A percentile compares a stretch with the other conserved stretches of the same genome.
These are phyloP conservation scores for Psococerastis gibbosa DNA, from an alignment of 2,888 invertebrate genomes.

Conservation along the genomic window DNA sequence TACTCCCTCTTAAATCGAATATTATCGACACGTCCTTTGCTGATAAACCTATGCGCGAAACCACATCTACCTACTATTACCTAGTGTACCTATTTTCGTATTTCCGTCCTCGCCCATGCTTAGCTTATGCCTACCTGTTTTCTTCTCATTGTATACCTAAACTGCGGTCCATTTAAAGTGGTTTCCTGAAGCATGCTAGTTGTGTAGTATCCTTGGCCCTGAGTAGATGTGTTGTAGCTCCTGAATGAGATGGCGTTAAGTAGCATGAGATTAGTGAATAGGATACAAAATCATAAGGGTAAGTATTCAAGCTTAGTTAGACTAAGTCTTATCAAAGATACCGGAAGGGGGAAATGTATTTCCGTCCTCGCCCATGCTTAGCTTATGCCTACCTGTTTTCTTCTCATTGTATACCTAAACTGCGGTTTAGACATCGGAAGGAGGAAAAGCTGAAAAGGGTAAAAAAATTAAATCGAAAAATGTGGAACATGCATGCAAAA, in stretches of 20 bases:
- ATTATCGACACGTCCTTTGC: background rate
- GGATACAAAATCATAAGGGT: background rate
- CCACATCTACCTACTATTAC: background rate
- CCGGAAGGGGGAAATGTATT: no score
- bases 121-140: background rate
- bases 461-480: no score
- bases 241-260: background rate
- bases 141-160: background rate
- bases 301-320: no score
- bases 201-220: background rate
- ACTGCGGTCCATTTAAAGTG: background rate
- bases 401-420: background rate
- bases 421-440: no score
- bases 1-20: no score
- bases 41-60: background rate
- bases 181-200: background rate
- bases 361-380: constrained; percentile 1
- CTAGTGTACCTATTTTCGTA: background rate
- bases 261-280: background rate
- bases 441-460: no score
- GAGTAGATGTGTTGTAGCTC: background rate
- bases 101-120: constrained; percentile 1
- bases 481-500: no score
- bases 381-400: background rate
- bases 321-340: no score